Evolutionary conservation across 2,888 invertebrate species (phyloP), one percentile per base, ranked within the genome.

Genomic region (Pheosia tremula): DNA sequence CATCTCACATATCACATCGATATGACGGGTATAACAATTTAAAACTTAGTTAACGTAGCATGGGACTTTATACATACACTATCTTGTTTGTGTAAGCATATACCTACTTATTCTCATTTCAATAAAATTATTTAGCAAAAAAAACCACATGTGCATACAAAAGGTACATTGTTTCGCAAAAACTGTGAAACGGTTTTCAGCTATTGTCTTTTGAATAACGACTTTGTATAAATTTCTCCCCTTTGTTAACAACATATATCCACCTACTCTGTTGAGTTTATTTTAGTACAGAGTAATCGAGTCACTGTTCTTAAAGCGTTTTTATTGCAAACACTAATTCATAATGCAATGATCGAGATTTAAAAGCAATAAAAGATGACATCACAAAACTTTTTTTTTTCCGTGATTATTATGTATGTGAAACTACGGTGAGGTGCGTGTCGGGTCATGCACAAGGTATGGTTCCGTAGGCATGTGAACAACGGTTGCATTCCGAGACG

Each of bases 181-280:
- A 62, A 71, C 61, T 61, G 67, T 74, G 74, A 24, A 64, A 69
- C 61, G 61, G 61, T 62, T 62, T 65, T 56, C 53, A 36, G 52
- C 58, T 47, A 66, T 76, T 76, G 76, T 74, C 47, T 64, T 69
- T 56, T 58, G 38, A 43, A 61, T 47, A 38, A 39, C 41, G 8
- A 24, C 61, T n/a, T n/a, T 63, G 72, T 65, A 54, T 62, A 56
- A 64, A 67, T 66, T 69, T 69, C 71, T 71, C 63, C 67, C 71
- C 61, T 62, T 66, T 65, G 63, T 64, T 58, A 10, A 13, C 9
- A 67, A 63, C 59, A 52, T 56, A 52, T 56, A 52, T 36, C 52
- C 5, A 9, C 7, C 52, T 24, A 9, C 7, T 52, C 10, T 36
- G 1, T 52, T 52, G 52, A 9, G 8, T 9, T 52, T 9, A 52